These are phyloP conservation scores for Acronicta alni DNA, from an alignment of 2,888 invertebrate genomes.

Conservation along the genomic window DNA sequence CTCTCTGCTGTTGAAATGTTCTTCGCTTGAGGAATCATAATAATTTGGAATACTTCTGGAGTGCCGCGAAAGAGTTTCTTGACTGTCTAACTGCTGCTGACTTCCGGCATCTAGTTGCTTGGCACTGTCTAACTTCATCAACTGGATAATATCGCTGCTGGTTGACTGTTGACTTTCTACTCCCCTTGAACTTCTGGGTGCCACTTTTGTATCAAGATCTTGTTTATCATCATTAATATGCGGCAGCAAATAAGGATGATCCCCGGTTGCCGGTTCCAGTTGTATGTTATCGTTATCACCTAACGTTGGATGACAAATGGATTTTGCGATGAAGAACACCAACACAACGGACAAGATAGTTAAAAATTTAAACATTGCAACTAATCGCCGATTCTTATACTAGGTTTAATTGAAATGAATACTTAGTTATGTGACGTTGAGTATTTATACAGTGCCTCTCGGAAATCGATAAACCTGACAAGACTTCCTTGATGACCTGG, in stretches of 20 bases:
- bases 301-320: slow-evolving; percentile 14
- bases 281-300: too few relatives aligned
- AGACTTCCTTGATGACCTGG: too few relatives aligned
- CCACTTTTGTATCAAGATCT: too few relatives aligned
- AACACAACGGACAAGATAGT: slow-evolving; percentile 7
- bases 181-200: too few relatives aligned
- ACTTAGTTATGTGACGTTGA: neutral
- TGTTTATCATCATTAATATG: too few relatives aligned
- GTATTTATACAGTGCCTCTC: slow-evolving; percentile 25
- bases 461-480: slow-evolving; percentile 3
- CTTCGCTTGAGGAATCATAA: neutral
- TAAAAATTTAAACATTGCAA: slow-evolving; percentile 16
- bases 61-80: slow-evolving; percentile 1
- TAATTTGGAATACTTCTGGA: neutral
- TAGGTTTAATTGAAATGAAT: slow-evolving; percentile 1
- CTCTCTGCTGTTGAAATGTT: slow-evolving; percentile 21
- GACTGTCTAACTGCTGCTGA: slow-evolving; percentile 13
- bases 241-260: too few relatives aligned
- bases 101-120: slow-evolving; percentile 6
- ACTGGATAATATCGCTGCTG: too few relatives aligned
- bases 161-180: too few relatives aligned
- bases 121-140: neutral
- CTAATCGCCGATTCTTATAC: neutral
- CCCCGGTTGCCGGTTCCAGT: too few relatives aligned
- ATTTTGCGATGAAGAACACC: slow-evolving; percentile 10